These are phyloP conservation scores for Eilema caniola DNA, from an alignment of 2,888 invertebrate species.

Conservation along the genomic window DNA sequence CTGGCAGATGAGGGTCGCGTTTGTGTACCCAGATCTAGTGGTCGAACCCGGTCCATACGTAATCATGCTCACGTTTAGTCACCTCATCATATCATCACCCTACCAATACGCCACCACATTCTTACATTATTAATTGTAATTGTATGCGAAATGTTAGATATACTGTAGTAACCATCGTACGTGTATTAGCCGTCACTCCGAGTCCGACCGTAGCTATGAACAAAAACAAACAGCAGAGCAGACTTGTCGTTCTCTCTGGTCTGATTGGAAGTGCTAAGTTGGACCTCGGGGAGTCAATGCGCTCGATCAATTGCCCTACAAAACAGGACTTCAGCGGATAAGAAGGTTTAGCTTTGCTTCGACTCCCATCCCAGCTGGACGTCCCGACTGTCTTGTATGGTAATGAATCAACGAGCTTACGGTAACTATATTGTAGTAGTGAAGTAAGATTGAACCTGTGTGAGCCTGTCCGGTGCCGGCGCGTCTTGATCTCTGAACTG, in stretches of 20 bases:
- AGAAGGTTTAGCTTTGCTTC: slow-evolving; percentile 7
- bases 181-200: slow-evolving; percentile 1
- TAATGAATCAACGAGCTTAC: slow-evolving; percentile 49
- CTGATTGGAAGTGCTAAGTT: background rate
- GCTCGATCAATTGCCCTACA: background rate
- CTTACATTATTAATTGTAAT: background rate
- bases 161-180: background rate
- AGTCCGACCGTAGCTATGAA: background rate
- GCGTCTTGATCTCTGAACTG: slow-evolving; percentile 12
- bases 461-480: slow-evolving; percentile 12
- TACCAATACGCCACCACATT: slow-evolving; percentile 1
- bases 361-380: slow-evolving; percentile 9
- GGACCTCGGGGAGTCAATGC: background rate
- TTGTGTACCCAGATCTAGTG: slow-evolving; percentile 25
- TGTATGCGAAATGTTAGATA: background rate
- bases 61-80: slow-evolving; percentile 5
- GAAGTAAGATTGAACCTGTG: slow-evolving; percentile 21
- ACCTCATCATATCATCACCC: background rate
- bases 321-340: background rate
- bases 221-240: background rate
- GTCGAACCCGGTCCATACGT: background rate
- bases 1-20: slow-evolving; percentile 19
- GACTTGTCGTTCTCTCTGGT: background rate
- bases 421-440: slow-evolving; percentile 30
- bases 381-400: slow-evolving; percentile 23